Conservation (phyloP, 2,113 vertebrate species). For the Chloebia gouldiae region DNA sequence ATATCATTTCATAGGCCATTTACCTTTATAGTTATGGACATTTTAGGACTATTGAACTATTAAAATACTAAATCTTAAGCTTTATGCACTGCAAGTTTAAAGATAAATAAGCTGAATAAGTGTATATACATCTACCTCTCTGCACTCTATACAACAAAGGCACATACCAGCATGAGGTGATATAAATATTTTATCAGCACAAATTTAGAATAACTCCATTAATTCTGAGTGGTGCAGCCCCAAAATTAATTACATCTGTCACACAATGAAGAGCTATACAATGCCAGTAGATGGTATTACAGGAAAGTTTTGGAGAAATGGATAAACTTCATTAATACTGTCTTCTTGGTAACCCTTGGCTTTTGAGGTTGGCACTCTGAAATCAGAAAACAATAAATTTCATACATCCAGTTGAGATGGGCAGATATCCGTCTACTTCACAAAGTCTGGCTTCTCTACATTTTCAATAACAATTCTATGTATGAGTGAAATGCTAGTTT, state of each 20-base stretch:
- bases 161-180: not conserved
- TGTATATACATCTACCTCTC: not conserved
- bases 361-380: not conserved
- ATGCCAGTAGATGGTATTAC: not conserved
- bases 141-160: not conserved
- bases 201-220: not conserved
- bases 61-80: conserved; percentile 3
- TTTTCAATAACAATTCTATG: not conserved
- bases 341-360: not conserved
- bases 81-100: not conserved
- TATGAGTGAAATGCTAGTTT: not conserved
- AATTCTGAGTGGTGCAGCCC: not conserved
- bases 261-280: not conserved
- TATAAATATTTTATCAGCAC: not conserved
- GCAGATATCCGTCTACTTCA: not conserved
- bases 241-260: not conserved
- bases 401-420: not conserved
- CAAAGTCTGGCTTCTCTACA: not conserved
- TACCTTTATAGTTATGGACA: conserved; percentile 55
- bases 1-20: conserved; percentile 25
- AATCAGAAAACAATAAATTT: not conserved
- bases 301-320: not conserved
- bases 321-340: not conserved
- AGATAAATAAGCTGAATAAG: not conserved
- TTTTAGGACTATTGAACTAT: conserved; percentile 26